Percentiles rank a stretch among this genome's conserved stretches.
Conservation (phyloP, 2,113 vertebrate genomes). For the Silurus meridionalis region DNA sequence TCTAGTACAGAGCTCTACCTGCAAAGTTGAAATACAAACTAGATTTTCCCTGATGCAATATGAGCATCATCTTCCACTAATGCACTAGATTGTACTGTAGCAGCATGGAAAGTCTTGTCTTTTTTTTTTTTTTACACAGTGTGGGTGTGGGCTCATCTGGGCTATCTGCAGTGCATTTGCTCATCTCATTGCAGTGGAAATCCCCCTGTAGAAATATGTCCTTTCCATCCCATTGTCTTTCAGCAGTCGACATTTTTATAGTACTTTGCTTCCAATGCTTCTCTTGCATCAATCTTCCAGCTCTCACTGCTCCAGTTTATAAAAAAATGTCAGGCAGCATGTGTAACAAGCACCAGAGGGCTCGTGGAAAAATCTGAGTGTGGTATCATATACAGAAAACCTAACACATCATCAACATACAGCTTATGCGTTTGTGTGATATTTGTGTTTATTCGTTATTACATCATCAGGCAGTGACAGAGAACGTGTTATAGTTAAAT, state of each 20-base stretch:
- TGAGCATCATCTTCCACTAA: conserved; percentile 10
- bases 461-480: neutral
- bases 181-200: conserved; percentile 2
- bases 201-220: neutral
- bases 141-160: neutral
- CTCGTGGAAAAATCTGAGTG: neutral
- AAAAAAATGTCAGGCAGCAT: neutral
- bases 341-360: neutral
- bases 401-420: neutral
- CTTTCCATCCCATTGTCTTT: neutral
- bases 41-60: conserved; percentile 13
- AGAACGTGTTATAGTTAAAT: neutral
- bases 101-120: neutral
- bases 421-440: neutral
- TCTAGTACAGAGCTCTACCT: neutral
- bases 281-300: neutral
- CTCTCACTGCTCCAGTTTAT: neutral
- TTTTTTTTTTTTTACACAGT: neutral
- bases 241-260: neutral
- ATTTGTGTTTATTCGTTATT: neutral
- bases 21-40: neutral
- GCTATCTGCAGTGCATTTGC: conserved; percentile 14
- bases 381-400: neutral
- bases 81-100: neutral
- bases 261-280: neutral